phyloP scores from a whole-genome alignment of 2,888 invertebrate species.

The Sphaerophoria rueppellii region DNA sequence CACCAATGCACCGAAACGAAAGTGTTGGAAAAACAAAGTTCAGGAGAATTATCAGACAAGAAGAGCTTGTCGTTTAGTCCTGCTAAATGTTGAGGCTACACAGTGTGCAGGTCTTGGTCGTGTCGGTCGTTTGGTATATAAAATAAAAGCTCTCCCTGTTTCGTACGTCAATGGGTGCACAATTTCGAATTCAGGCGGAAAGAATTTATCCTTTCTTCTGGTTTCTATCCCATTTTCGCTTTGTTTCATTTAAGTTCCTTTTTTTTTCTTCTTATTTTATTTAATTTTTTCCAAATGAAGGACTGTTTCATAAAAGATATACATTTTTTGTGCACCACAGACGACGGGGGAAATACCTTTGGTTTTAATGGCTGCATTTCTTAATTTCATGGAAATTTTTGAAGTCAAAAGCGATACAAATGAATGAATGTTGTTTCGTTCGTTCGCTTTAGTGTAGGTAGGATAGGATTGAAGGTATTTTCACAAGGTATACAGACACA shows the following conservation, averaged over 20 bases:
- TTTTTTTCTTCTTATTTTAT: constrained; percentile 5
- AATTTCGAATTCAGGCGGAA: constrained; percentile 61
- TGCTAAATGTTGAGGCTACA: not conserved
- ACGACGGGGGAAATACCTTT: constrained; percentile 47
- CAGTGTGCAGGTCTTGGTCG: not conserved
- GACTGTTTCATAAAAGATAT: constrained; percentile 45
- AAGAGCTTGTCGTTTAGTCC: not conserved
- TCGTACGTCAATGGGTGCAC: constrained; percentile 52
- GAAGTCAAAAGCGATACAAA: constrained; percentile 25
- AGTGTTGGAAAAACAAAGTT: not conserved
- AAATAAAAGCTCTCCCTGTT: constrained; percentile 29
- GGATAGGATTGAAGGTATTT: too few relatives aligned
- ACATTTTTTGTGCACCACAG: constrained; percentile 32
- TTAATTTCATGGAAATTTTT: constrained; percentile 60
- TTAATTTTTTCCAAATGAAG: constrained; percentile 3
- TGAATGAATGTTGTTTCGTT: constrained; percentile 6
- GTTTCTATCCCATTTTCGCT: constrained; percentile 27
- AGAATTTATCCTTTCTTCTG: constrained; percentile 46
- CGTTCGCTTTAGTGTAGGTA: not conserved
- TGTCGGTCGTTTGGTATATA: constrained; percentile 7
- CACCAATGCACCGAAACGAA: not conserved
- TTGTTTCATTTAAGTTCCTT: not conserved
- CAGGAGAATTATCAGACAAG: not conserved
- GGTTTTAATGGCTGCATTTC: constrained; percentile 67
- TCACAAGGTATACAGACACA: not conserved